These are phyloP conservation scores for Sebastiscus albofasciatus DNA, from an alignment of 2,797 vertebrate genomes.

Conservation along the genomic window DNA sequence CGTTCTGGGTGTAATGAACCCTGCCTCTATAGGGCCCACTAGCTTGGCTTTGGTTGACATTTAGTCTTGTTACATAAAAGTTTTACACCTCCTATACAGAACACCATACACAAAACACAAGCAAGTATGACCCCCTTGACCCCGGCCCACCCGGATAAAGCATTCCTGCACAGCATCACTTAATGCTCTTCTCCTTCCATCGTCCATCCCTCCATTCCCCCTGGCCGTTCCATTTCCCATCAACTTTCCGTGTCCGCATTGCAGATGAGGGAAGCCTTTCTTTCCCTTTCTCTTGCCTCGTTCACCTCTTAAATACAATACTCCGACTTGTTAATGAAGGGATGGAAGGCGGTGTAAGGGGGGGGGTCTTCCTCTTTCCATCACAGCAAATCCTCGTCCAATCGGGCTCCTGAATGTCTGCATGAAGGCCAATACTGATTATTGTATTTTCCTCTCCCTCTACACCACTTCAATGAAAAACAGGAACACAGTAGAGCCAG, in stretches of 20 bases:
- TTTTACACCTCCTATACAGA: background rate
- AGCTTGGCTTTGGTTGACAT: background rate
- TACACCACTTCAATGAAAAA: constrained; percentile 53
- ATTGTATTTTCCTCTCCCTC: constrained; percentile 56
- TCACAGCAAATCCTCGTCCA: constrained; percentile 46
- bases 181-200: background rate
- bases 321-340: constrained; percentile 50
- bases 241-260: constrained; percentile 46
- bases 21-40: background rate
- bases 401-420: constrained; percentile 61
- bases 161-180: constrained; percentile 12
- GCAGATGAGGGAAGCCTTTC: constrained; percentile 50
- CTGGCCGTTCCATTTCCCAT: constrained; percentile 18
- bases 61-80: background rate
- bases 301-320: constrained; percentile 46
- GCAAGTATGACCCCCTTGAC: background rate
- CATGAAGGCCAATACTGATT: constrained; percentile 21
- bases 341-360: constrained; percentile 18
- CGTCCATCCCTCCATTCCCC: constrained; percentile 1
- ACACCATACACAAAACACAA: background rate
- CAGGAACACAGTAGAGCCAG: constrained; percentile 64
- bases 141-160: background rate
- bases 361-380: constrained; percentile 62
- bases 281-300: constrained; percentile 34
- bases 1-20: background rate